Base-by-base conservation (phyloP, 2,888 invertebrate species). In the Diadromus collaris region DNA sequence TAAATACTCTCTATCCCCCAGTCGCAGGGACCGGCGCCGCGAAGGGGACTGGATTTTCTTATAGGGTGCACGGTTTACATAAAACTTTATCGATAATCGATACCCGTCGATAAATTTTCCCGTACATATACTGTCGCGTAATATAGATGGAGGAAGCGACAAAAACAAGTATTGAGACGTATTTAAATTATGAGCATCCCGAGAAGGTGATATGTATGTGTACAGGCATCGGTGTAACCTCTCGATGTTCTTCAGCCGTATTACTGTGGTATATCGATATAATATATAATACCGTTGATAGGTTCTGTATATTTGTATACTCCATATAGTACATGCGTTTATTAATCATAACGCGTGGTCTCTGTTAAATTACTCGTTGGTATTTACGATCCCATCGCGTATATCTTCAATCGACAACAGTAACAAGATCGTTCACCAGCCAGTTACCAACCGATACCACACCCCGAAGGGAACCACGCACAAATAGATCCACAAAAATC, bases 81-180 rank as follows among this genome's bases (percentile, higher is more conserved):
- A 24, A 51, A 51, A 51, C 24, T 51, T 51, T 51, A 51, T 51
- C 51, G 24, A 51, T 5, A 51, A 51, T 51, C 51, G 51, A 51
- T 51, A 51, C 51, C 51, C 51, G 51, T 51, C 51, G 51, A 51
- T 48, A 21, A n/a, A 48, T 48, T 21, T n/a, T 48, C 48, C 19
- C 48, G 10, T 24, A 13, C 10, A 9, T 10, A 38, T 38, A 13
- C 21, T 10, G 51, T 24, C 51, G 51, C 51, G 51, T 51, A 51
- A 51, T 21, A 21, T 51, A 51, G 24, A 24, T 24, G 3, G 38
- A 38, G 4, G 13, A 38, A 13, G 13, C n/a, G 10, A 38, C 3
- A 32, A 38, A 51, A 24, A 51, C 51, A 24, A 10, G 51, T 21
- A 51, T 21, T 21, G 51, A 51, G 19, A 51, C 10, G 51, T 24